Conservation (phyloP, 2,797 vertebrate species). For the Leptodactylus fallax region DNA sequence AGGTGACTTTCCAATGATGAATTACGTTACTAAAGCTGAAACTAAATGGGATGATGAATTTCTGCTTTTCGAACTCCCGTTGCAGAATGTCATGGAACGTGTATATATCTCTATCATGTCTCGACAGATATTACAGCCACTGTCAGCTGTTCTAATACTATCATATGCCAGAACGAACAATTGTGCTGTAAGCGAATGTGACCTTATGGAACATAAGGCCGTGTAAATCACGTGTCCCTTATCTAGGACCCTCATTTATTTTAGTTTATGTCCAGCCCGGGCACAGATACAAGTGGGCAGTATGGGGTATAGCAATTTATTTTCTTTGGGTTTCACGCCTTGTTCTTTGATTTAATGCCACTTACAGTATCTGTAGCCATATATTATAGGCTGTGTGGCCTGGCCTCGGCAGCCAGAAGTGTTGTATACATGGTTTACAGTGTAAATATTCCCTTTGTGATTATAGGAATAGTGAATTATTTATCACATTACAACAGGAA, state of each 20-base stretch:
- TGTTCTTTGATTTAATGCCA: constrained; percentile 59
- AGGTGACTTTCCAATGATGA: constrained; percentile 74
- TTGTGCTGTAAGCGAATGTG: constrained; percentile 68
- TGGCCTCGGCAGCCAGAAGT: constrained; percentile 49
- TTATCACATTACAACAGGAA: constrained; percentile 61
- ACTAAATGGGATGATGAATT: constrained; percentile 61
- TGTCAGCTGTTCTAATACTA: constrained; percentile 60
- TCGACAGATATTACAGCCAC: constrained; percentile 65
- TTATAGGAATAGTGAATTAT: constrained; percentile 63
- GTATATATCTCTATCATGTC: constrained; percentile 61
- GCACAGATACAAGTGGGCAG: constrained; percentile 41
- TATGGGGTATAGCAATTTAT: constrained; percentile 60
- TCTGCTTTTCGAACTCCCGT: constrained; percentile 41
- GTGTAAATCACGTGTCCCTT: constrained; percentile 68
- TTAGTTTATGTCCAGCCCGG: constrained; percentile 60
- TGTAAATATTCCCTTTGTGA: constrained; percentile 54
- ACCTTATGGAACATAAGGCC: constrained; percentile 71
- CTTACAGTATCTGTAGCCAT: constrained; percentile 53
- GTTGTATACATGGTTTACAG: constrained; percentile 48
- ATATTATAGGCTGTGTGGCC: constrained; percentile 49
- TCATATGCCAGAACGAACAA: constrained; percentile 66
- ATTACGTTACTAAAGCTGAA: constrained; percentile 16
- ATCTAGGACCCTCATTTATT: constrained; percentile 66
- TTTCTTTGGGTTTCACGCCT: constrained; percentile 54
- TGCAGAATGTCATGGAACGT: constrained; percentile 55